Conservation (phyloP, 92 coral and sea anemone genomes). For the Hydrozoanthus gracilis region DNA sequence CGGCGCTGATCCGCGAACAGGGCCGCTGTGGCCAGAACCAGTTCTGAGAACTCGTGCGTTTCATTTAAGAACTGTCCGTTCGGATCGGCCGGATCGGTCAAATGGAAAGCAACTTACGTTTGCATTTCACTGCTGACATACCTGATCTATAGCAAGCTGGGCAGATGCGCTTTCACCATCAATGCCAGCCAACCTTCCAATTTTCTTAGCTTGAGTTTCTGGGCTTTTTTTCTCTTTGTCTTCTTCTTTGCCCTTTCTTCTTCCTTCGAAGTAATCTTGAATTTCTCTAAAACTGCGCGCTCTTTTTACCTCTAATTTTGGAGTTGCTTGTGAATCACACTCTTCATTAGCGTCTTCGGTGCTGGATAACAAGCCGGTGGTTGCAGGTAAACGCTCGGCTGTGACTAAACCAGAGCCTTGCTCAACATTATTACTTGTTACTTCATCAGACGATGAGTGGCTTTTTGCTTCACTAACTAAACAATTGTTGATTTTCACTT, state of each 20-base stretch:
- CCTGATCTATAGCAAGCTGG: too few species aligned
- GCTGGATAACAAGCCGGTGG: neutral
- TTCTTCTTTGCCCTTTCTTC: neutral
- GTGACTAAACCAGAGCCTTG: neutral
- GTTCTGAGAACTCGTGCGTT: too few species aligned
- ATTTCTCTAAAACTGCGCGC: conserved; percentile 33
- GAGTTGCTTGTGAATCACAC: neutral
- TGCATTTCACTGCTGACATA: too few species aligned
- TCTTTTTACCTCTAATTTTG: neutral
- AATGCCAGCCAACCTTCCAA: neutral
- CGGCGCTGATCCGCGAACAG: too few species aligned
- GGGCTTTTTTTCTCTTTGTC: neutral
- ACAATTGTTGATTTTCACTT: neutral
- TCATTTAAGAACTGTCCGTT: too few species aligned
- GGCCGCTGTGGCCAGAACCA: too few species aligned
- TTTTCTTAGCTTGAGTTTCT: neutral
- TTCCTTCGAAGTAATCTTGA: conserved; percentile 16
- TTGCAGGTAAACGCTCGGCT: neutral
- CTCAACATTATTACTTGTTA: neutral
- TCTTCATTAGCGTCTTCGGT: neutral
- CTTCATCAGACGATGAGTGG: neutral
- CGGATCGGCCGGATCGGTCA: too few species aligned
- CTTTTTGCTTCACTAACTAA: neutral
- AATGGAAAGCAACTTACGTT: too few species aligned
- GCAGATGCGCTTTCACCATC: neutral